These are phyloP conservation scores for Atta cephalotes DNA, from an alignment of 1,140 invertebrate genomes.

Conservation along the genomic window DNA sequence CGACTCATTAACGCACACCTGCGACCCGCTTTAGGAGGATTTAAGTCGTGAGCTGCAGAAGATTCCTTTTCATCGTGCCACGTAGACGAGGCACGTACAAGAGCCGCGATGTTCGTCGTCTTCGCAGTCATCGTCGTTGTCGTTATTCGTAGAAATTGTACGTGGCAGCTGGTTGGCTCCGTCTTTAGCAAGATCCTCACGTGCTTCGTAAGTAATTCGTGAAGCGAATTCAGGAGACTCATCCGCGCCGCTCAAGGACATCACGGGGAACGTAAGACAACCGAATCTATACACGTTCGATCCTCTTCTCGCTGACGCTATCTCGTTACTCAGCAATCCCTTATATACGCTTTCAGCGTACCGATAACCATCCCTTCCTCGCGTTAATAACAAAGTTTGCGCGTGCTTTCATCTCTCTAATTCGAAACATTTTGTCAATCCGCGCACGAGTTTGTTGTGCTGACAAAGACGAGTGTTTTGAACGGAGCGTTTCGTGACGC, in stretches of 20 bases:
- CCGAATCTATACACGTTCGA: conserved; percentile 55
- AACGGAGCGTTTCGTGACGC: background rate
- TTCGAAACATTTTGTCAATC: conserved; percentile 3
- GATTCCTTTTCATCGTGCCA: conserved; percentile 43
- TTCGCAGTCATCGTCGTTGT: background rate
- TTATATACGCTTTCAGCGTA: conserved; percentile 50
- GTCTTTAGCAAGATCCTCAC: conserved; percentile 75
- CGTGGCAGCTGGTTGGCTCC: conserved; percentile 60
- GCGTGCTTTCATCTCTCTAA: conserved; percentile 42
- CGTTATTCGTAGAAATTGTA: conserved; percentile 55
- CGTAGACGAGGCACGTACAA: conserved; percentile 40
- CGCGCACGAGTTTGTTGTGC: background rate
- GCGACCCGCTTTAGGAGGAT: conserved; percentile 64
- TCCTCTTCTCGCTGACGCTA: conserved; percentile 60
- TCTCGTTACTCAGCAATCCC: conserved; percentile 59
- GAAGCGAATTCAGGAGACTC: conserved; percentile 77
- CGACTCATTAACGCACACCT: conserved; percentile 75
- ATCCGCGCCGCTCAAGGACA: conserved; percentile 69
- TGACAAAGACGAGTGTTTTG: background rate
- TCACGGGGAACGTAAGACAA: background rate
- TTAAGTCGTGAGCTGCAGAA: conserved; percentile 31
- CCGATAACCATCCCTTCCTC: conserved; percentile 25
- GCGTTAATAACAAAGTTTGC: conserved; percentile 37
- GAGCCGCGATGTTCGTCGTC: conserved; percentile 6
- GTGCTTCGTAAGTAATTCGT: conserved; percentile 80